Base-by-base conservation (phyloP, 1,140 invertebrate species). In the Uloborus diversus region DNA sequence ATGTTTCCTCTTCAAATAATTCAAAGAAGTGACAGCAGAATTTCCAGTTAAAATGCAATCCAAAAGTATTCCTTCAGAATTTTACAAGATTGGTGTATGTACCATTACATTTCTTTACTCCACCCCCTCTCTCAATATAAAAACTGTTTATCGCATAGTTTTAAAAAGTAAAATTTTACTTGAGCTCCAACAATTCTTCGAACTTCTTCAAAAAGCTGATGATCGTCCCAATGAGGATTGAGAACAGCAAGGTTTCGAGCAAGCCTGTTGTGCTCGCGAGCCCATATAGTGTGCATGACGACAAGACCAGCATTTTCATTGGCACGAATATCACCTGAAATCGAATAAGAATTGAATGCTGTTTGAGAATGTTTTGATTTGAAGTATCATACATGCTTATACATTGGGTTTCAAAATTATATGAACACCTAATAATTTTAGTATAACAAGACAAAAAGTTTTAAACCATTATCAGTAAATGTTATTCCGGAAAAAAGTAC, bases 301-400 rank as follows among this genome's bases (percentile, higher is more conserved):
- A 84, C 85, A 49, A 85, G 83, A 62, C 84, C 88, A 73, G 94
- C 91, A 66, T 91, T 90, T 78, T 92, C 91, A 85, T 94, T 96
- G 0, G 92, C 91, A 33, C 94, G 86, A 1, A 94, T 51, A 57
- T 86, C 86, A 85, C 89, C 89, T 82, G 11, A 3, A 69, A 64
- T 4, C 11, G 1, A 14, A 13, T 20, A 11, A 73, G n/a, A 61
- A 37, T 14, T n/a, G n/a, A n/a, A n/a, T n/a, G n/a, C n/a, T 47
- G 9, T 47, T 47, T 17, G 9, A 17, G 37, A 9, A 47, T 47
- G 9, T 47, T 47, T 17, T 47, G 7, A 47, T 47, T 47, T 47
- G 37, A 47, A 47, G 7, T 17, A 9, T 47, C 37, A 47, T 47
- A 47, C 9, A 47, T 47, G 7, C 37, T 47, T n/a, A n/a, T n/a